These are phyloP conservation scores for Polylopha cassiicola DNA, from an alignment of 2,888 invertebrate genomes.

Conservation along the genomic window DNA sequence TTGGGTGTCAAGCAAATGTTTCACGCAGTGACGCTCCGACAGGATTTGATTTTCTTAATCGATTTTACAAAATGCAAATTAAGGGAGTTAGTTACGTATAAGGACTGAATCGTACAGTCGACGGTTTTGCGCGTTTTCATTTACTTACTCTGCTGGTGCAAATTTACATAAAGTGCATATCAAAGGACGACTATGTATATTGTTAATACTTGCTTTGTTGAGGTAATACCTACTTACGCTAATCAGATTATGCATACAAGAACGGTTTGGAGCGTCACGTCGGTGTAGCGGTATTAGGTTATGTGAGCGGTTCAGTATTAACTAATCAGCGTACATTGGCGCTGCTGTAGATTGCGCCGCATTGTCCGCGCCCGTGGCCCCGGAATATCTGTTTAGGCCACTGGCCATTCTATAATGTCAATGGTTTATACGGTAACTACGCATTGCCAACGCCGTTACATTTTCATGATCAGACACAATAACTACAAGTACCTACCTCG, in stretches of 20 bases:
- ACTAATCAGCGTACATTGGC: constrained; percentile 74
- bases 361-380: constrained; percentile 71
- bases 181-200: constrained; percentile 47
- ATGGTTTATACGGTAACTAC: constrained; percentile 59
- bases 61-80: constrained; percentile 66
- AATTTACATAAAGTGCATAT: constrained; percentile 33
- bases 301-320: constrained; percentile 69
- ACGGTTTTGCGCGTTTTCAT: constrained; percentile 4
- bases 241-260: constrained; percentile 77
- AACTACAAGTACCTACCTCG: too few relatives aligned
- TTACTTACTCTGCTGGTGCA: too few relatives aligned
- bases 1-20: constrained; percentile 78
- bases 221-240: constrained; percentile 63
- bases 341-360: constrained; percentile 69
- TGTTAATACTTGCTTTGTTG: constrained; percentile 63
- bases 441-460: constrained; percentile 25
- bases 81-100: constrained; percentile 31
- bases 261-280: constrained; percentile 57
- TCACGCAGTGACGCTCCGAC: constrained; percentile 69
- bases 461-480: constrained; percentile 17
- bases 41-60: constrained; percentile 76
- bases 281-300: constrained; percentile 58
- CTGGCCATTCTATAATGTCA: constrained; percentile 68
- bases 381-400: constrained; percentile 77
- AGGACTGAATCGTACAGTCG: constrained; percentile 22